Conservation (phyloP, 1,140 invertebrate genomes). For the Zaprionus ghesquierei region DNA sequence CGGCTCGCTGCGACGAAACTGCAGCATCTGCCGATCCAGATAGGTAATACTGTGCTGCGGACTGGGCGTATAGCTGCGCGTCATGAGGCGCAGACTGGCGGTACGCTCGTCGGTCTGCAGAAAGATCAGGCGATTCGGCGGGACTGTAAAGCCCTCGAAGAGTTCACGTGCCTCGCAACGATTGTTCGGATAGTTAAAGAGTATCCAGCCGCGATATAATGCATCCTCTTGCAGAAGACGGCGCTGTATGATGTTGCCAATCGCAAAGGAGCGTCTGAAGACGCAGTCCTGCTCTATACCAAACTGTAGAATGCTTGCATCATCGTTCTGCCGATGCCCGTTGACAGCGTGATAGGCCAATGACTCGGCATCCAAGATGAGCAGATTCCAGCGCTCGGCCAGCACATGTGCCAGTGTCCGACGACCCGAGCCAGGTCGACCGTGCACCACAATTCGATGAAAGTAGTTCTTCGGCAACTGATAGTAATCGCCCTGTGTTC, state of each 20-base stretch:
- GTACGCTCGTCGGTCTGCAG: constrained; percentile 61
- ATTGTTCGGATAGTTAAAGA: constrained; percentile 71
- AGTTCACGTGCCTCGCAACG: constrained; percentile 63
- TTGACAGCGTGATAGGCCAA: constrained; percentile 63
- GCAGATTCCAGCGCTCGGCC: constrained; percentile 61
- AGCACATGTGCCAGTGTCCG: constrained; percentile 57
- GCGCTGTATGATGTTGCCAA: constrained; percentile 51
- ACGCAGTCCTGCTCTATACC: constrained; percentile 50
- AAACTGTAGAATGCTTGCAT: constrained; percentile 34
- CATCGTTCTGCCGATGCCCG: constrained; percentile 9
- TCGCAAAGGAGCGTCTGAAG: constrained; percentile 46
- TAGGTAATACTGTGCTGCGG: constrained; percentile 54
- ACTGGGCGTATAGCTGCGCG: constrained; percentile 42
- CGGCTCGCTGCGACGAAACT: constrained; percentile 57
- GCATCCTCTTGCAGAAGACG: constrained; percentile 63
- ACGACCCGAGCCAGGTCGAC: constrained; percentile 62
- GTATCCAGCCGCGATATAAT: constrained; percentile 65
- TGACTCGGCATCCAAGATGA: constrained; percentile 67
- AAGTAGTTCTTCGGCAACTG: constrained; percentile 57
- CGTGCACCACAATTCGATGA: constrained; percentile 68
- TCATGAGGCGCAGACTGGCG: constrained; percentile 49
- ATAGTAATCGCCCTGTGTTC: constrained; percentile 37
- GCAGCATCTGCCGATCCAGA: constrained; percentile 67
- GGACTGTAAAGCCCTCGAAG: constrained; percentile 67
- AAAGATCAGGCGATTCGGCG: constrained; percentile 67